These are phyloP conservation scores for Lasioglossum vierecki DNA, from an alignment of 2,888 invertebrate species.

Conservation along the genomic window DNA sequence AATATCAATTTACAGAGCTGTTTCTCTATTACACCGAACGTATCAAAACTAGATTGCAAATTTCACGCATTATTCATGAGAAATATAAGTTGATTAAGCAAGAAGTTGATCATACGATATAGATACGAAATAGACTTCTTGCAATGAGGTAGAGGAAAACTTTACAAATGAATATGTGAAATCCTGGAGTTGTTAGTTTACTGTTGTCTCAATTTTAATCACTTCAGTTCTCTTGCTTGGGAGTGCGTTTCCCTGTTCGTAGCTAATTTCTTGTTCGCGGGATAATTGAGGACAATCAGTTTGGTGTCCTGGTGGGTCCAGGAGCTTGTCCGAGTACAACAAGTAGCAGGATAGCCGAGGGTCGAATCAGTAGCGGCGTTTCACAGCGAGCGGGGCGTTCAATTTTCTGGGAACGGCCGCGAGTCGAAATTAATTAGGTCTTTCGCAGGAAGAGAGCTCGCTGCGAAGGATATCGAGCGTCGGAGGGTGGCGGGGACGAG, in stretches of 20 bases:
- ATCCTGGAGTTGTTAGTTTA: not conserved
- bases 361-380: conserved; percentile 14
- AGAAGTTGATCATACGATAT: not conserved
- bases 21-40: not conserved
- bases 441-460: conserved; percentile 33
- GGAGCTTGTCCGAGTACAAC: not conserved
- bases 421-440: conserved; percentile 67
- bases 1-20: not conserved
- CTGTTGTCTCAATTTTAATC: not conserved
- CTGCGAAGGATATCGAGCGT: conserved; percentile 54
- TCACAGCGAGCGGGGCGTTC: conserved; percentile 12
- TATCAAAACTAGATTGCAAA: not conserved
- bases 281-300: not conserved
- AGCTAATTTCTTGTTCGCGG: not conserved
- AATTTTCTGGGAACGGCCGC: conserved; percentile 54
- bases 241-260: not conserved
- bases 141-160: not conserved
- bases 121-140: not conserved
- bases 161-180: not conserved
- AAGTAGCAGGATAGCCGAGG: not conserved
- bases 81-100: not conserved
- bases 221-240: not conserved
- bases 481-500: conserved; percentile 54
- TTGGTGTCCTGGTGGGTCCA: not conserved
- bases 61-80: not conserved